Evolutionary conservation across 2,888 invertebrate genomes (phyloP).

Genomic region (Frankliniella intonsa): DNA sequence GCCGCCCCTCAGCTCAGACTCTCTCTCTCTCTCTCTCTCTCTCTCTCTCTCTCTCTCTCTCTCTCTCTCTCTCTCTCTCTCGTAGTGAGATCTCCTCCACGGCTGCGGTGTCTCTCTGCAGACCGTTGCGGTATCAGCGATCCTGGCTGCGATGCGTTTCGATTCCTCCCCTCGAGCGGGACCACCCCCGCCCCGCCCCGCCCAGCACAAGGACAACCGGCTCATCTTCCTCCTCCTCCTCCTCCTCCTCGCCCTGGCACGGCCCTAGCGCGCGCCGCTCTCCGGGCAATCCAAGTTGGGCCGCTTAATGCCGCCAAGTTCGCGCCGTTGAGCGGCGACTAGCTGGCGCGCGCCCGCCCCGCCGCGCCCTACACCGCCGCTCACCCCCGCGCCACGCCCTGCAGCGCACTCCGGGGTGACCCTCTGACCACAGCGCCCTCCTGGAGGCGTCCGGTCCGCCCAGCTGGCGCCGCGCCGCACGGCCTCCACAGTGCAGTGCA

Average conservation of each 20-base stretch:
- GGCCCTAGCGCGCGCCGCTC: not conserved
- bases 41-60: constrained; percentile 32
- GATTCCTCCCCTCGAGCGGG: not conserved
- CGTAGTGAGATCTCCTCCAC: not conserved
- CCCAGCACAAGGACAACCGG: not conserved
- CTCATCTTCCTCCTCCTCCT: not conserved
- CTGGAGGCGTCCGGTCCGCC: not conserved
- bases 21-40: constrained; percentile 22
- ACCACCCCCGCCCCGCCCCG: not conserved
- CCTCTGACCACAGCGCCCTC: not conserved
- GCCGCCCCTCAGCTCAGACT: constrained; percentile 30
- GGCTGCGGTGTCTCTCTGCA: not conserved
- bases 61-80: constrained; percentile 33
- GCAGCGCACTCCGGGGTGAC: not conserved
- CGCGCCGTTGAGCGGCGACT: constrained; percentile 9
- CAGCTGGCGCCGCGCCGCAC: too few relatives aligned
- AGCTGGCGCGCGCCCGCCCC: not conserved
- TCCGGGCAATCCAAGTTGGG: constrained; percentile 23
- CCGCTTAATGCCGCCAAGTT: constrained; percentile 21
- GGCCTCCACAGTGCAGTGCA: too few relatives aligned
- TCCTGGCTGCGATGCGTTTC: not conserved
- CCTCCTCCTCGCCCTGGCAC: not conserved
- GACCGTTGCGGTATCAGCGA: not conserved
- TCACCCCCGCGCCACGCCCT: not conserved
- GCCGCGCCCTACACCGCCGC: not conserved